Evolutionary conservation across 2,113 vertebrate genomes (phyloP), one percentile per base, ranked within the genome.

Genomic region (Limnothrissa miodon): DNA sequence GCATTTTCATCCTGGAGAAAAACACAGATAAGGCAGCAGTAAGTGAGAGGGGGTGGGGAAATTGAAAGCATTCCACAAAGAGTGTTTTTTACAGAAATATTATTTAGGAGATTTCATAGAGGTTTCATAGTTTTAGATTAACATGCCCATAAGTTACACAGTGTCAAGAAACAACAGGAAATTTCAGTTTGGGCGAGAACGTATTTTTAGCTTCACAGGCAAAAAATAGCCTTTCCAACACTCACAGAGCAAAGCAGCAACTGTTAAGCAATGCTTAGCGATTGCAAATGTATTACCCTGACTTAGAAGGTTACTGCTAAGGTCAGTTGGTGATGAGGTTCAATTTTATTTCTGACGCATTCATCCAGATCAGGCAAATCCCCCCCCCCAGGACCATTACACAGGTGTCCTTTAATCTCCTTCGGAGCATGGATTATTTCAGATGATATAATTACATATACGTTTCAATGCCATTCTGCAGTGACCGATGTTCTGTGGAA

Each of bases 1-100:
- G 96, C 98, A 99, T 99, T 95, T 98, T 99, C 95, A 98, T 97
- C 96, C 98, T 99, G 81, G 83, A 39, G 44, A 78, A 1, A 29
- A 9, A 56, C 1, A 79, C 36, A 39, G 45, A 9, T 5, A 33
- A 13, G 25, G 10, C 7, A 9, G 9, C 8, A 4, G 10, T 11
- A 29, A 21, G 9, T 4, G 21, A 8, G 9, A 1, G n/a, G 0
- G 21, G 66, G 15, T 23, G 33, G 42, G 53, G 66, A 33, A 36
- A 15, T 33, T 23, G 17, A 56, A 56, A 56, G 4, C 23, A 19
- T 56, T 1, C 23, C 17, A 23, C 5, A 21, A 56, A 19, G 23
- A 56, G 53, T 56, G 17, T 2, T 56, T 56, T 21, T 56, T 9
- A 23, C 53, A 36, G 51, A 56, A 23, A 56, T 21, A 4, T 5